Evolutionary conservation across 2,113 vertebrate genomes (phyloP).

Genomic region (Gnathonemus longibarbis): DNA sequence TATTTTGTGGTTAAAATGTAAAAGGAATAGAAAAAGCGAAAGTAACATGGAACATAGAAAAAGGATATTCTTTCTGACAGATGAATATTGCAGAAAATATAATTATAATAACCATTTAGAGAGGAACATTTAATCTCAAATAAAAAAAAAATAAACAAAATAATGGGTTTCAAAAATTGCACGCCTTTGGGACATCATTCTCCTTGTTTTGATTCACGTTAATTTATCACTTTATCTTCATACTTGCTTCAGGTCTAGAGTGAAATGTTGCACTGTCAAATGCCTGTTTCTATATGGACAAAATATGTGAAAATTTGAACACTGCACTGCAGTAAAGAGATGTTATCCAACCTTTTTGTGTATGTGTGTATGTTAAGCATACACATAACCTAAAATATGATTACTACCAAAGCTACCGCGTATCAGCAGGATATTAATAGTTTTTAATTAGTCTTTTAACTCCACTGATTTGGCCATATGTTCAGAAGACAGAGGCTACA

Average conservation of each 20-base stretch:
- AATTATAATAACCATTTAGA: not conserved
- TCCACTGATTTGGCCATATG: not conserved
- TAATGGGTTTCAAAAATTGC: not conserved
- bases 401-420: not conserved
- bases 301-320: not conserved
- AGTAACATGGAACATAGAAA: not conserved
- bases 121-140: not conserved
- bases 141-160: not conserved
- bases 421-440: not conserved
- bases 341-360: not conserved
- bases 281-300: not conserved
- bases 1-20: not conserved
- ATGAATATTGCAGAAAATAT: not conserved
- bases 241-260: not conserved
- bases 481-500: not conserved
- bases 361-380: not conserved
- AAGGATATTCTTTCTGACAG: not conserved
- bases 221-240: not conserved
- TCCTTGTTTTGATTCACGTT: not conserved
- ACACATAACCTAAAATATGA: not conserved
- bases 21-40: not conserved
- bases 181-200: not conserved
- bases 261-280: not conserved
- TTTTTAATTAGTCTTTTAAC: not conserved
- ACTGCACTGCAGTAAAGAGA: not conserved